These are phyloP conservation scores for Numenius phaeopus DNA, from an alignment of 2,797 vertebrate genomes.

Conservation along the genomic window DNA sequence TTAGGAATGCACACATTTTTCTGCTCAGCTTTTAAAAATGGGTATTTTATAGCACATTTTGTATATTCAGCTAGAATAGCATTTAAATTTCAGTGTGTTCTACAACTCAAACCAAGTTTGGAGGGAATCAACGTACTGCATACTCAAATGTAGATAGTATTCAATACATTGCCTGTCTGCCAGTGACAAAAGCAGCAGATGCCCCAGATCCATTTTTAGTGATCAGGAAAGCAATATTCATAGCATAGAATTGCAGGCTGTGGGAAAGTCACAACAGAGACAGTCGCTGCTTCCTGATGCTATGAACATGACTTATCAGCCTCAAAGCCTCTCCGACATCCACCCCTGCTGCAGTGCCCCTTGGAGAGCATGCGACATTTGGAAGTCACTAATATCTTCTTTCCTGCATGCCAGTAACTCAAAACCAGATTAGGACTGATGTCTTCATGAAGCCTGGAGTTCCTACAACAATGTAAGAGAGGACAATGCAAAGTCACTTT, in stretches of 20 bases:
- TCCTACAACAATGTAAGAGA: neutral
- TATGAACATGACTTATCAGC: rapidly evolving
- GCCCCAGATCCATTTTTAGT: neutral
- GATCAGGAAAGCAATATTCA: neutral
- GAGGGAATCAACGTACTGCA: neutral
- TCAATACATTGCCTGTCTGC: neutral
- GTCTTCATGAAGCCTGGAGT: neutral
- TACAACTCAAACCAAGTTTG: neutral
- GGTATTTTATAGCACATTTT: neutral
- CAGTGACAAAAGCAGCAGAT: neutral
- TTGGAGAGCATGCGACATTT: neutral
- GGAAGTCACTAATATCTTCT: neutral
- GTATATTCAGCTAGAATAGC: neutral
- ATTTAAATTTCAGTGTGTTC: neutral
- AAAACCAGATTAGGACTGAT: neutral
- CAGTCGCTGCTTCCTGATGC: neutral
- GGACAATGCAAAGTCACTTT: neutral
- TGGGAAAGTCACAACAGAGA: neutral
- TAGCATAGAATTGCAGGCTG: neutral
- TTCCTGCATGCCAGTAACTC: neutral
- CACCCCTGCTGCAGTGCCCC: neutral
- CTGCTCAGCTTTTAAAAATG: neutral
- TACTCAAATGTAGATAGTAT: neutral
- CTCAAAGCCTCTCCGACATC: neutral
- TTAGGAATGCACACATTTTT: neutral